Percentiles rank a stretch among this genome's conserved stretches.
phyloP scores from a whole-genome alignment of 2,113 vertebrate genomes.

The Microcebus murinus region DNA sequence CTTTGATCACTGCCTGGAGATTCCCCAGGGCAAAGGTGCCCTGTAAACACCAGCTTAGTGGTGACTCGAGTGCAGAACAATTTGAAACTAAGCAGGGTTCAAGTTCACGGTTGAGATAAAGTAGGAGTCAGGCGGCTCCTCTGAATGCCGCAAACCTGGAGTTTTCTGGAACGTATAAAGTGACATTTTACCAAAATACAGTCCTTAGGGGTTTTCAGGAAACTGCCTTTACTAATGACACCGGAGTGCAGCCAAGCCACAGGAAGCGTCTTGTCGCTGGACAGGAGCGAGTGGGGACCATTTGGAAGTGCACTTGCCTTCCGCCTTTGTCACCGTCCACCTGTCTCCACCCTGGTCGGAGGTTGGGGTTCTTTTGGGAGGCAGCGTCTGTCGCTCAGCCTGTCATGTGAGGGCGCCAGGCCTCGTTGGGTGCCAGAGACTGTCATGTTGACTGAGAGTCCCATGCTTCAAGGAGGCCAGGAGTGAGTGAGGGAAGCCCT shows the following conservation, averaged over 20 bases:
- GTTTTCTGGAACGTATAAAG: slow-evolving; percentile 8
- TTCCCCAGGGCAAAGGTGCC: slow-evolving; percentile 17
- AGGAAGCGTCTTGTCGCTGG: not conserved
- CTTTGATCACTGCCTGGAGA: not conserved
- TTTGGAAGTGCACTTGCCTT: not conserved
- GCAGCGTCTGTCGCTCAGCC: not conserved
- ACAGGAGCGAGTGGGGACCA: not conserved
- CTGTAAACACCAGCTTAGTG: slow-evolving; percentile 1
- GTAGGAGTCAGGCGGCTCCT: not conserved
- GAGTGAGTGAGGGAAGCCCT: not conserved
- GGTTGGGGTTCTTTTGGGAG: not conserved
- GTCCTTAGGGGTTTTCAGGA: not conserved
- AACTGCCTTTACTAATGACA: not conserved
- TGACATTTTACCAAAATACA: slow-evolving; percentile 18
- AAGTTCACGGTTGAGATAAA: slow-evolving; percentile 8
- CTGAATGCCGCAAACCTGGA: not conserved
- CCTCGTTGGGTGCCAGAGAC: not conserved
- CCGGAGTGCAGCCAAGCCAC: not conserved
- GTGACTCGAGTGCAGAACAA: not conserved
- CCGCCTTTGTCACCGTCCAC: not conserved
- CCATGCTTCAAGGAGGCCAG: not conserved
- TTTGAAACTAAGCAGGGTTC: not conserved
- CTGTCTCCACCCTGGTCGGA: not conserved
- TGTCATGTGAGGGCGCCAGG: not conserved
- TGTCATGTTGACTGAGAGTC: not conserved